Conservation (phyloP, 1,140 invertebrate genomes). For the Drosophila trapezifrons region DNA sequence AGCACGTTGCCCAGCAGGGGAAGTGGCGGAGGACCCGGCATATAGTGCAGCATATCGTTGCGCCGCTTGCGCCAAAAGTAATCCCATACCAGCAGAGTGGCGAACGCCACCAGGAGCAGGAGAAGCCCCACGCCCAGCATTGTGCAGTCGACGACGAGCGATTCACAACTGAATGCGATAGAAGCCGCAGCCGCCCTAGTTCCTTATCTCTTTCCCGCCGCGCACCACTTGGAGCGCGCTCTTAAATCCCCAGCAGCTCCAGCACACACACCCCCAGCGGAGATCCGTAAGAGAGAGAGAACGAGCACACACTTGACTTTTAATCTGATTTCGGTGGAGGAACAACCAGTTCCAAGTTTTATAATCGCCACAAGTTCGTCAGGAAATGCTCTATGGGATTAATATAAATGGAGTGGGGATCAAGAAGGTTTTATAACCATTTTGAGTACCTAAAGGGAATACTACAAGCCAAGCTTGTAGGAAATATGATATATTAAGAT, state of each 20-base stretch:
- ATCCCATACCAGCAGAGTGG: constrained; percentile 56
- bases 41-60: constrained; percentile 53
- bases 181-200: neutral
- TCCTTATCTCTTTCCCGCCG: constrained; percentile 1
- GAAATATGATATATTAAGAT: too few species aligned
- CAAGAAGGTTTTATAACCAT: too few species aligned
- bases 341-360: neutral
- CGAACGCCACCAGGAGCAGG: constrained; percentile 41
- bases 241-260: constrained; percentile 2
- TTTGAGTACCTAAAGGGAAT: too few species aligned
- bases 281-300: neutral
- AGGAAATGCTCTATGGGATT: neutral
- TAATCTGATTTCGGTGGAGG: neutral
- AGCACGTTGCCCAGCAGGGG: constrained; percentile 59
- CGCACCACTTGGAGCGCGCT: neutral
- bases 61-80: constrained; percentile 58
- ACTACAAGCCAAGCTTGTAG: neutral
- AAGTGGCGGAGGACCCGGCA: constrained; percentile 45
- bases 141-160: constrained; percentile 15
- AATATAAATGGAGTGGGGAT: neutral
- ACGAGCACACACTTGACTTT: neutral
- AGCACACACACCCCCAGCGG: neutral
- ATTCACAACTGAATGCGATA: constrained; percentile 14
- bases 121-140: constrained; percentile 40
- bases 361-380: neutral